Conservation (phyloP, 2,888 invertebrate species). For the Piscicola geometra region DNA sequence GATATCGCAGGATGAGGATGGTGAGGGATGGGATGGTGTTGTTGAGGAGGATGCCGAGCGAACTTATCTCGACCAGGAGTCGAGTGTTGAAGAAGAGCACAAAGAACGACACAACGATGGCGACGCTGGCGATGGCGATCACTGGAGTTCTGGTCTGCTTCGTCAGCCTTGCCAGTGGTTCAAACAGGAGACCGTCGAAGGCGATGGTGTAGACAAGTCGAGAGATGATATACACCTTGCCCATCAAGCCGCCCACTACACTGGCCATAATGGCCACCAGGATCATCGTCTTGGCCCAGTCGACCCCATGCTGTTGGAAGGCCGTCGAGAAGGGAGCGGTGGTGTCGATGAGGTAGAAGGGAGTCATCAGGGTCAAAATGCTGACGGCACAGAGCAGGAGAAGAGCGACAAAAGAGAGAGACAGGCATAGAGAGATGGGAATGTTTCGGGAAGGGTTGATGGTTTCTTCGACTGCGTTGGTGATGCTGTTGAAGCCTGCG, state of each 20-base stretch:
- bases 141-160: slow-evolving; percentile 67
- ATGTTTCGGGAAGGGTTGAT: slow-evolving; percentile 52
- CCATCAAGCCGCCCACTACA: slow-evolving; percentile 58
- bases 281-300: slow-evolving; percentile 49
- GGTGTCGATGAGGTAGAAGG: slow-evolving; percentile 47
- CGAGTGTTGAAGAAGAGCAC: slow-evolving; percentile 81
- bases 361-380: slow-evolving; percentile 51
- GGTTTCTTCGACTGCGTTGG: slow-evolving; percentile 56
- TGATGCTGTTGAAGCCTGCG: slow-evolving; percentile 55
- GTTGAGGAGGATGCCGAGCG: slow-evolving; percentile 61
- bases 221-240: slow-evolving; percentile 78
- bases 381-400: slow-evolving; percentile 51
- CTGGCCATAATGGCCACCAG: slow-evolving; percentile 50
- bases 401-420: slow-evolving; percentile 49
- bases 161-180: slow-evolving; percentile 66
- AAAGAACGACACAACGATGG: slow-evolving; percentile 58
- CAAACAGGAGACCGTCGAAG: slow-evolving; percentile 76
- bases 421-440: slow-evolving; percentile 52
- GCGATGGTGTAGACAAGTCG: slow-evolving; percentile 86
- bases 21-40: slow-evolving; percentile 87
- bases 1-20: slow-evolving; percentile 78
- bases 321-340: slow-evolving; percentile 51
- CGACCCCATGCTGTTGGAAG: slow-evolving; percentile 46
- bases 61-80: slow-evolving; percentile 88
- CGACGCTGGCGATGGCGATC: slow-evolving; percentile 50